A percentile compares a stretch with the other conserved stretches of the same genome.
These are phyloP conservation scores for Cryptosula pallasiana DNA, from an alignment of 2,888 invertebrate genomes.

Conservation along the genomic window DNA sequence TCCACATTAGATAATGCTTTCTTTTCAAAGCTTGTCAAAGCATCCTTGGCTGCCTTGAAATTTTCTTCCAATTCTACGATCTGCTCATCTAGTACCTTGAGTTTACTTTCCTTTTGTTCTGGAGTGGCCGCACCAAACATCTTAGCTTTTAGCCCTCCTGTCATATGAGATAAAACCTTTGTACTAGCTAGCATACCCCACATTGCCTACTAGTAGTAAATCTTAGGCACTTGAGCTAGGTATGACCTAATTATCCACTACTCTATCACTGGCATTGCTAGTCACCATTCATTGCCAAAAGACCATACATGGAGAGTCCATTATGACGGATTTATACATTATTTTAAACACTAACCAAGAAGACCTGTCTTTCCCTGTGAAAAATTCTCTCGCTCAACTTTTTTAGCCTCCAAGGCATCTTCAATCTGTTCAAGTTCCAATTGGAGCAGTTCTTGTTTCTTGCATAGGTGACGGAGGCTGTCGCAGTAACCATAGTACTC, in stretches of 20 bases:
- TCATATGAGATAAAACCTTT: too few relatives aligned
- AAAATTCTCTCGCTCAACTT: constrained; percentile 55
- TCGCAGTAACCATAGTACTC: constrained; percentile 75
- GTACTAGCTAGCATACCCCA: too few relatives aligned
- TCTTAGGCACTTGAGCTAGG: too few relatives aligned
- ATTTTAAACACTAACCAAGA: neutral
- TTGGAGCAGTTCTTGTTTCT: constrained; percentile 69
- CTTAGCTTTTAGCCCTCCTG: constrained; percentile 48
- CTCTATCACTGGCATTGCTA: too few relatives aligned
- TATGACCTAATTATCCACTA: too few relatives aligned
- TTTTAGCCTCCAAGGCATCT: constrained; percentile 60
- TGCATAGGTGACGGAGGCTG: constrained; percentile 66
- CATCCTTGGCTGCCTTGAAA: constrained; percentile 37
- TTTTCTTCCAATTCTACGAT: constrained; percentile 44
- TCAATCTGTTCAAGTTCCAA: constrained; percentile 68
- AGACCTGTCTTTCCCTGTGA: constrained; percentile 18
- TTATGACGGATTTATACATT: too few relatives aligned
- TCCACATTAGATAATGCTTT: constrained; percentile 46
- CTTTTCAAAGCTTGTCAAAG: constrained; percentile 44
- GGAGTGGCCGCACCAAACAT: constrained; percentile 50
- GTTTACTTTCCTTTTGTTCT: constrained; percentile 47
- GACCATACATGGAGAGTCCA: too few relatives aligned
- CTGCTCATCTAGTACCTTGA: constrained; percentile 49
- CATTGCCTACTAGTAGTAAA: too few relatives aligned
- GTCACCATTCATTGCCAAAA: too few relatives aligned